Conservation (phyloP, 2,888 invertebrate genomes). For the Xiphydria camelus region DNA sequence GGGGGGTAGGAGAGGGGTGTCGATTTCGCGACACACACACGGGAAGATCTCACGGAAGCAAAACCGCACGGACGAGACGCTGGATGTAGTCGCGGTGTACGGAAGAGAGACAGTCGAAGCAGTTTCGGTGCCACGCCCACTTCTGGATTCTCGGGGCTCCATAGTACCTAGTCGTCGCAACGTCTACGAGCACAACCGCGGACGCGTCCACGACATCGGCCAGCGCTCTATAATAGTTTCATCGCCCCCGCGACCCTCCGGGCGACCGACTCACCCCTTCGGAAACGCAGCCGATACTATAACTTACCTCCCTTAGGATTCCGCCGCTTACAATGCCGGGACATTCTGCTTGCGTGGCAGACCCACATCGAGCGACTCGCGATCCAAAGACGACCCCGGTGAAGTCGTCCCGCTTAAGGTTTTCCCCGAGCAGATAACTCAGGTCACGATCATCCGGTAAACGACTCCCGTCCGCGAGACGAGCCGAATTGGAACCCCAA, state of each 20-base stretch:
- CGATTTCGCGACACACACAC: no score
- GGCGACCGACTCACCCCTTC: conserved; percentile 3
- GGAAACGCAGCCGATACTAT: conserved; percentile 11
- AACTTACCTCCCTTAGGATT: conserved; percentile 15
- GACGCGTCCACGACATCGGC: not conserved
- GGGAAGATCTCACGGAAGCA: no score
- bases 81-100: no score
- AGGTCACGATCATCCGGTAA: no score
- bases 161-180: no score
- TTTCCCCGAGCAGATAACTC: conserved; percentile 3
- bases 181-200: no score
- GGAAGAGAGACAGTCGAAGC: no score
- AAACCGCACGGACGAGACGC: no score
- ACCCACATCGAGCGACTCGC: conserved; percentile 16
- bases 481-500: no score
- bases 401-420: not conserved
- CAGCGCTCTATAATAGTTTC: conserved; percentile 12
- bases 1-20: no score
- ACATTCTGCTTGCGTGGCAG: conserved; percentile 16
- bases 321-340: conserved; percentile 15
- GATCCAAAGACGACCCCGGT: conserved; percentile 3
- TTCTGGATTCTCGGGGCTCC: no score
- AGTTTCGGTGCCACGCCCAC: conserved; percentile 9
- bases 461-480: no score
- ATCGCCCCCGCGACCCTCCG: conserved; percentile 1